Conservation (phyloP, 2,888 invertebrate species). For the Apotomis betuletana region DNA sequence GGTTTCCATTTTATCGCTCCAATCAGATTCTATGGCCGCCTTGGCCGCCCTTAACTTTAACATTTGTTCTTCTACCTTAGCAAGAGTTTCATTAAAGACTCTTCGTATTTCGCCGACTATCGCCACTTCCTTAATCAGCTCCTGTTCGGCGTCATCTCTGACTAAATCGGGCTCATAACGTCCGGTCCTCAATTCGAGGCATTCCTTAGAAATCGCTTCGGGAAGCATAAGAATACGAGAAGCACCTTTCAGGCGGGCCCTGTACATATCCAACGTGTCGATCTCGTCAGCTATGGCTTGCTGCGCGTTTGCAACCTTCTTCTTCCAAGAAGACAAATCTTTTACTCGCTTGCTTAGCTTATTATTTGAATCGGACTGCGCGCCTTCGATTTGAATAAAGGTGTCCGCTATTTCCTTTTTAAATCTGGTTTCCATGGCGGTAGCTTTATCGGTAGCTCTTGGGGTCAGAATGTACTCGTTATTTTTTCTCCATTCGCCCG, state of each 20-base stretch:
- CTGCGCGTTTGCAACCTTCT: conserved; percentile 85
- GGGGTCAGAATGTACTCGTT: conserved; percentile 80
- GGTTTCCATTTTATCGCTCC: conserved; percentile 93
- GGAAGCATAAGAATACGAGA: conserved; percentile 87
- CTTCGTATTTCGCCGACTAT: conserved; percentile 88
- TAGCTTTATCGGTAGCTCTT: conserved; percentile 65
- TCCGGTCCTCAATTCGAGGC: conserved; percentile 86
- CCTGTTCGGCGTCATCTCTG: conserved; percentile 91
- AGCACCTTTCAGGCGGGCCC: conserved; percentile 86
- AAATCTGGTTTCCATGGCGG: conserved; percentile 55
- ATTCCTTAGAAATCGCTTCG: conserved; percentile 88
- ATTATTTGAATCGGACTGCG: conserved; percentile 75
- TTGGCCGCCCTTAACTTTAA: conserved; percentile 90
- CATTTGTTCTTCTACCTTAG: conserved; percentile 87
- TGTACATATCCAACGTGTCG: conserved; percentile 84
- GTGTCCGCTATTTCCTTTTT: conserved; percentile 76
- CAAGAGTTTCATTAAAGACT: conserved; percentile 84
- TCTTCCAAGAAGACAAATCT: conserved; percentile 86
- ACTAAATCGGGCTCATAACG: conserved; percentile 90
- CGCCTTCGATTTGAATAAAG: conserved; percentile 81
- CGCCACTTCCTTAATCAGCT: conserved; percentile 89
- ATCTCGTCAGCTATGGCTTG: conserved; percentile 87
- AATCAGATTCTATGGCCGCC: conserved; percentile 91
- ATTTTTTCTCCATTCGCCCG: conserved; percentile 88
- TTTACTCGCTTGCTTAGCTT: conserved; percentile 61